A percentile compares a stretch with the other conserved stretches of the same genome.
Evolutionary conservation across 2,797 vertebrate genomes (phyloP).

Genomic region (Varecia variegata): DNA sequence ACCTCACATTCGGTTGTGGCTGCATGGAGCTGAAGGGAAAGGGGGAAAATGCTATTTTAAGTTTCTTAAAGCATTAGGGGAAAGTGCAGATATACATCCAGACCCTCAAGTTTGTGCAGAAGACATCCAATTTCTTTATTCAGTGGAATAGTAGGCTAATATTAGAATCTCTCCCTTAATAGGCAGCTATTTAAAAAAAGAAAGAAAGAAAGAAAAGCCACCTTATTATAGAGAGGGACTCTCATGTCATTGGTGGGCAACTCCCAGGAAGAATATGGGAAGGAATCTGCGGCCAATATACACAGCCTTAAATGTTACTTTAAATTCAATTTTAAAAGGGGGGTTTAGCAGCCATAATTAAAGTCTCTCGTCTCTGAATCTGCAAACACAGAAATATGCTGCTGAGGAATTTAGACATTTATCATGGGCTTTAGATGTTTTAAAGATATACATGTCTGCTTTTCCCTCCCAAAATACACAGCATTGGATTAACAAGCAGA

Average conservation of each 20-base stretch:
- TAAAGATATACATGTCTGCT: conserved; percentile 5
- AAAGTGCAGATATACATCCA: conserved; percentile 59
- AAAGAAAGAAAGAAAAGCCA: not conserved
- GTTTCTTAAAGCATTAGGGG: conserved; percentile 47
- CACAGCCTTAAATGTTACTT: conserved; percentile 68
- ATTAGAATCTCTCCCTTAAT: conserved; percentile 61
- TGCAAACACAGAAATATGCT: conserved; percentile 63
- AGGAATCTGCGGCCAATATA: conserved; percentile 55
- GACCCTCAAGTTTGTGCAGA: conserved; percentile 31
- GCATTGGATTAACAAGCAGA: not conserved
- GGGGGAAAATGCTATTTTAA: conserved; percentile 47
- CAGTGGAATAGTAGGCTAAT: conserved; percentile 46
- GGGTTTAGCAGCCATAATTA: conserved; percentile 64
- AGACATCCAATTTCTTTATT: conserved; percentile 59
- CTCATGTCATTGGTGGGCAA: conserved; percentile 50
- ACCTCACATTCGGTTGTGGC: conserved; percentile 37
- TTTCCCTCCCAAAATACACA: conserved; percentile 11
- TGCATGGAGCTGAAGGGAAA: conserved; percentile 2
- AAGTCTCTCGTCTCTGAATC: conserved; percentile 62
- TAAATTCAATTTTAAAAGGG: conserved; percentile 62
- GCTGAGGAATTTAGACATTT: conserved; percentile 52
- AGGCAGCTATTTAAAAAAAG: conserved; percentile 57
- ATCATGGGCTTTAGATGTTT: conserved; percentile 49
- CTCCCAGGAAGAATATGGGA: conserved; percentile 67
- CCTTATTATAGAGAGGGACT: conserved; percentile 57